A percentile compares a stretch with the other conserved stretches of the same genome.
These are phyloP conservation scores for Augochlora pura DNA, from an alignment of 1,140 invertebrate genomes.

Conservation along the genomic window DNA sequence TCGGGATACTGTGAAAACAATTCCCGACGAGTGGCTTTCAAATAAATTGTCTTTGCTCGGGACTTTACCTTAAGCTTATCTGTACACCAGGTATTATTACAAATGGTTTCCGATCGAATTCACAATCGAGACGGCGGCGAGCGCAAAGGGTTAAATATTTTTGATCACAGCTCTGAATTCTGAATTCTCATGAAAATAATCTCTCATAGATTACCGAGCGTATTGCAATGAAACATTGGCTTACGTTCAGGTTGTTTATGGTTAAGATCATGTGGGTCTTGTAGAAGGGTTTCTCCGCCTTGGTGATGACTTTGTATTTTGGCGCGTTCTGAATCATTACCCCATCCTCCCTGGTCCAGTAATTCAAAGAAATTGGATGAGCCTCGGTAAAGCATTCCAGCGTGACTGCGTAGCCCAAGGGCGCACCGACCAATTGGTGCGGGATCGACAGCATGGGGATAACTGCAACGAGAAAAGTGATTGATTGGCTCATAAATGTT, in stretches of 20 bases:
- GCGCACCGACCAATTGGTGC: slow-evolving; percentile 92
- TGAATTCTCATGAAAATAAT: too few relatives aligned
- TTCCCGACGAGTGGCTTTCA: not conserved
- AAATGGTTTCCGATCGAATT: too few relatives aligned
- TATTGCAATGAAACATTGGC: not conserved
- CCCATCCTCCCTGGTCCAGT: slow-evolving; percentile 93
- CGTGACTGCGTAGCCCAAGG: slow-evolving; percentile 89
- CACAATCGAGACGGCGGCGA: too few relatives aligned
- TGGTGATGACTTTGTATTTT: slow-evolving; percentile 86
- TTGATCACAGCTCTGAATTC: too few relatives aligned
- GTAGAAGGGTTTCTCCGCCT: slow-evolving; percentile 83
- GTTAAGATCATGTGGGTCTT: slow-evolving; percentile 92
- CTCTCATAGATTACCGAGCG: not conserved
- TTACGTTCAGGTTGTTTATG: slow-evolving; percentile 86
- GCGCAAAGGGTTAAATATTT: too few relatives aligned
- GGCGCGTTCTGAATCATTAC: slow-evolving; percentile 92
- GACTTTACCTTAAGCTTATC: not conserved
- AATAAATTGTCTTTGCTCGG: not conserved
- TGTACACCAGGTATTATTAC: not conserved
- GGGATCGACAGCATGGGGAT: slow-evolving; percentile 94
- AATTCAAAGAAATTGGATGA: slow-evolving; percentile 94
- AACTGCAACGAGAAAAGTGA: slow-evolving; percentile 84
- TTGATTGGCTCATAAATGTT: slow-evolving; percentile 77
- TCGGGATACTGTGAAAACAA: not conserved
- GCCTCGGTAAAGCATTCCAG: slow-evolving; percentile 94